Percentiles rank a stretch among this genome's conserved stretches.
phyloP scores from a whole-genome alignment of 2,888 invertebrate genomes.

The Chloroclysta siterata region DNA sequence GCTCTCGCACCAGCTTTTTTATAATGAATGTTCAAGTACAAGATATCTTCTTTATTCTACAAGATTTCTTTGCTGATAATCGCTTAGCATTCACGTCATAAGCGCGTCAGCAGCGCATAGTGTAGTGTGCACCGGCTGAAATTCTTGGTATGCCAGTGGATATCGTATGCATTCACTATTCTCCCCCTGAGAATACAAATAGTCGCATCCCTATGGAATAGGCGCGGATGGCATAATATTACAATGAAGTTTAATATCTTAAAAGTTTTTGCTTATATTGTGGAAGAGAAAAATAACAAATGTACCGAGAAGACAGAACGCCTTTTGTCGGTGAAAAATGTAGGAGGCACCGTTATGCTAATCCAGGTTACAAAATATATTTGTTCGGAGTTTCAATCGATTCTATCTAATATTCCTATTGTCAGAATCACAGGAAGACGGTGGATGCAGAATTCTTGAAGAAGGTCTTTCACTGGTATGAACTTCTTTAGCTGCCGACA shows the following conservation, averaged over 20 bases:
- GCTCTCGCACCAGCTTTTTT: no score
- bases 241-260: slow-evolving; percentile 65
- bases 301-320: background rate
- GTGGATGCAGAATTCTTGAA: no score
- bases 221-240: slow-evolving; percentile 63
- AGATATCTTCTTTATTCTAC: no score
- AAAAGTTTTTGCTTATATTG: slow-evolving; percentile 52
- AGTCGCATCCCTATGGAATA: slow-evolving; percentile 57
- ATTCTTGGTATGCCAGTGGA: slow-evolving; percentile 59
- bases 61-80: no score
- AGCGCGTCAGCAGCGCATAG: background rate
- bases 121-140: slow-evolving; percentile 22
- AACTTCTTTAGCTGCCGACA: no score
- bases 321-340: background rate
- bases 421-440: no score
- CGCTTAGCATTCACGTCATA: no score
- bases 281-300: slow-evolving; percentile 29
- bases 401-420: no score
- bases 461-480: no score
- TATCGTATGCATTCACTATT: slow-evolving; percentile 62
- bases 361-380: no score
- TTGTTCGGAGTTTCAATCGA: no score
- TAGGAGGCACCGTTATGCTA: background rate
- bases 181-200: slow-evolving; percentile 71
- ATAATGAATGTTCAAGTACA: no score